These are phyloP conservation scores for Microcaecilia unicolor DNA, from an alignment of 2,797 vertebrate genomes.

Conservation along the genomic window DNA sequence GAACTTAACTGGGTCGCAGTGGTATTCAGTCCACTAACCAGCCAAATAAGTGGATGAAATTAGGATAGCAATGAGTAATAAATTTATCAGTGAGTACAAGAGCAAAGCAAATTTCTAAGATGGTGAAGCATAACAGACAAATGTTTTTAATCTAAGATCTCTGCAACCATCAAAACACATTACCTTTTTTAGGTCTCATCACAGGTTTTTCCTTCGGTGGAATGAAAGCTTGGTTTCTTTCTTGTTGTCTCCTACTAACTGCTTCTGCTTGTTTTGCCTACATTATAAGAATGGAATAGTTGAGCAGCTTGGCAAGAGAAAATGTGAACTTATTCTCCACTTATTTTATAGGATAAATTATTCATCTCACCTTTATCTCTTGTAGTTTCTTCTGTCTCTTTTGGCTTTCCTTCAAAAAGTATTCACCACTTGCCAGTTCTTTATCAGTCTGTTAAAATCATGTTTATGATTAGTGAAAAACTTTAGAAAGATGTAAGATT, in stretches of 20 bases:
- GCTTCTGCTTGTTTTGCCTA: slow-evolving; percentile 81
- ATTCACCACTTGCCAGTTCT: slow-evolving; percentile 87
- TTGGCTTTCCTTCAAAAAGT: slow-evolving; percentile 83
- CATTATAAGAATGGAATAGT: slow-evolving; percentile 15
- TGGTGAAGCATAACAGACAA: no score
- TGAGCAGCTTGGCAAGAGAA: background rate
- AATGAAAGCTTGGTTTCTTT: slow-evolving; percentile 88
- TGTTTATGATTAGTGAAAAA: background rate
- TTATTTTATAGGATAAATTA: background rate
- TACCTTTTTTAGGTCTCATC: slow-evolving; percentile 71
- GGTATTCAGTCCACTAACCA: no score
- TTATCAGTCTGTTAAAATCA: slow-evolving; percentile 72
- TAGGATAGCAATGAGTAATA: no score
- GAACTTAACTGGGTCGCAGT: no score
- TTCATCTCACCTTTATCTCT: slow-evolving; percentile 74
- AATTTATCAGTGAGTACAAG: background rate
- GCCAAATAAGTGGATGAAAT: no score
- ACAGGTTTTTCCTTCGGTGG: slow-evolving; percentile 84
- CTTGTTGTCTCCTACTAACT: slow-evolving; percentile 74
- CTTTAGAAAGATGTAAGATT: background rate
- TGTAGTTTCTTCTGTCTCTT: slow-evolving; percentile 79
- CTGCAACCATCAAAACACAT: no score
- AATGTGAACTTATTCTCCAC: background rate
- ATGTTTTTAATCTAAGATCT: no score
- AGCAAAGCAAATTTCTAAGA: background rate